Evolutionary conservation across 2,113 vertebrate species (phyloP).

Genomic region (Heterotis niloticus): DNA sequence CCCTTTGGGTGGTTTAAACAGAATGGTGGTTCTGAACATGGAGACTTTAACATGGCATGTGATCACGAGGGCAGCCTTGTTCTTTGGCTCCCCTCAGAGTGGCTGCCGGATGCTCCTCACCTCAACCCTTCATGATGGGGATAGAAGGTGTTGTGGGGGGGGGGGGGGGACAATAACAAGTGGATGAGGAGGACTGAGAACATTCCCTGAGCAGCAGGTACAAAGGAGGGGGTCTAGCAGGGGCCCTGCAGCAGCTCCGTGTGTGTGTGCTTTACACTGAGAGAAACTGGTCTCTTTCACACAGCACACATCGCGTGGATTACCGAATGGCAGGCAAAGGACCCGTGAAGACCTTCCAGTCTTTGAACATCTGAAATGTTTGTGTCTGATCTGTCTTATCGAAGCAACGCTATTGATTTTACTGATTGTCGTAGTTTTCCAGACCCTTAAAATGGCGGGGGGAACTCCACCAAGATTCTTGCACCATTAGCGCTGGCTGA

Average conservation of each 20-base stretch:
- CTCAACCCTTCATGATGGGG: not conserved
- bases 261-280: not conserved
- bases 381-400: slow-evolving; percentile 7
- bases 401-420: not conserved
- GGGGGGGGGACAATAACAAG: not conserved
- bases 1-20: slow-evolving; percentile 33
- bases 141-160: not conserved
- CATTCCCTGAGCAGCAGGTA: not conserved
- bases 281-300: not conserved
- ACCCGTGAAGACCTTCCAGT: not conserved
- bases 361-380: not conserved
- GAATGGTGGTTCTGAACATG: slow-evolving; percentile 21
- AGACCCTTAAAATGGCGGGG: not conserved
- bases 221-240: not conserved
- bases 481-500: not conserved
- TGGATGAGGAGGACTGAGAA: not conserved
- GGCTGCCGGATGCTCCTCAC: not conserved
- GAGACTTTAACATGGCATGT: slow-evolving; percentile 25
- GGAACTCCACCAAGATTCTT: not conserved
- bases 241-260: not conserved
- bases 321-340: not conserved
- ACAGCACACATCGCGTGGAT: not conserved
- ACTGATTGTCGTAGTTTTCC: not conserved
- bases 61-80: slow-evolving; percentile 15
- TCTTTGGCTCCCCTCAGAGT: not conserved